phyloP scores from a whole-genome alignment of 2,113 vertebrate genomes.

The Dicaeum eximium region DNA sequence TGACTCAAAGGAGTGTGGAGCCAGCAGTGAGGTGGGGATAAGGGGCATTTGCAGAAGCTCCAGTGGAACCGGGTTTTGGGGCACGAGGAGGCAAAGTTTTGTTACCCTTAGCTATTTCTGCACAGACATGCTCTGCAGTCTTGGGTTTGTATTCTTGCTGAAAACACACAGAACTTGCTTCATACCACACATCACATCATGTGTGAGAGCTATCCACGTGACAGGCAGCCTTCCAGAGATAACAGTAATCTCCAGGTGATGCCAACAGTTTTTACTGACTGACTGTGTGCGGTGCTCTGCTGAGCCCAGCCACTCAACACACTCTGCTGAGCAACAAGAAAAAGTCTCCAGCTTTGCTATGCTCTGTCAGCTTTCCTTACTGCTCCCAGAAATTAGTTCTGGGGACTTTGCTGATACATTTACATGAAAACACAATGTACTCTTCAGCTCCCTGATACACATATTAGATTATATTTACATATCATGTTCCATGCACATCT shows the following conservation, averaged over 20 bases:
- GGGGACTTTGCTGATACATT: neutral
- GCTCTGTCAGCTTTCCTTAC: neutral
- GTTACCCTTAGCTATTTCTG: neutral
- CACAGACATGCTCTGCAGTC: neutral
- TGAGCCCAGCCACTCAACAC: neutral
- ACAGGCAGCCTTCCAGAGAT: neutral
- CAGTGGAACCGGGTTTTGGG: neutral
- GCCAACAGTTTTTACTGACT: neutral
- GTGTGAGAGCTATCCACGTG: neutral
- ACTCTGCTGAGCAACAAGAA: neutral
- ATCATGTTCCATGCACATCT: rapidly evolving
- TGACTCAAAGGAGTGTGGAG: neutral
- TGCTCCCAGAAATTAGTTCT: neutral
- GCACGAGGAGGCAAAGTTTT: neutral
- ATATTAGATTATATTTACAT: neutral
- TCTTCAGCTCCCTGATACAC: neutral
- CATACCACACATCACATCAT: neutral
- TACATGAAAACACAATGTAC: neutral
- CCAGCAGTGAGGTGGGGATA: neutral
- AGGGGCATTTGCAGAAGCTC: neutral
- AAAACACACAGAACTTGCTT: neutral
- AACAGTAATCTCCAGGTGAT: neutral
- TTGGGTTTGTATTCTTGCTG: neutral
- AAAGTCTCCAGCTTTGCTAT: neutral
- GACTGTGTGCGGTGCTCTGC: neutral